Percentiles rank a stretch among this genome's conserved stretches.
phyloP scores from a whole-genome alignment of 2,888 invertebrate genomes.

The Melanophora roralis region DNA sequence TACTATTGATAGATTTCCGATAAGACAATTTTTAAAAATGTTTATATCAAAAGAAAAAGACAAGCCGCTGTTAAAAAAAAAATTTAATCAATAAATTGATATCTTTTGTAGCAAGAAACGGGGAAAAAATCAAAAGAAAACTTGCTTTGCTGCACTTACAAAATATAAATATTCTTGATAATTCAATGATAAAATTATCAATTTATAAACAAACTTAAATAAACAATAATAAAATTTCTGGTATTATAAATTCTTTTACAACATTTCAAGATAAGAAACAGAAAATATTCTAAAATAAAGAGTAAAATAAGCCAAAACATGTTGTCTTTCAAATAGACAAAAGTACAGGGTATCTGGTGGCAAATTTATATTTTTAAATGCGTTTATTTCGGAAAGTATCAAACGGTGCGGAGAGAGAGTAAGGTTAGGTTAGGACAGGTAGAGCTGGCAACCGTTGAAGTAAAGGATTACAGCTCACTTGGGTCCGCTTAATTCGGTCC shows the following conservation, averaged over 20 bases:
- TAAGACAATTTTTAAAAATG: slow-evolving; percentile 15
- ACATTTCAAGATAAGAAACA: no score
- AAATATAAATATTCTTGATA: slow-evolving; percentile 24
- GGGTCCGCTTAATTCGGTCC: no score
- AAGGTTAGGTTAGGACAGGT: no score
- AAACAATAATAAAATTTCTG: slow-evolving; percentile 40
- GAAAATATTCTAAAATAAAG: neutral
- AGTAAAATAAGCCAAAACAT: slow-evolving; percentile 17
- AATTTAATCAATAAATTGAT: neutral
- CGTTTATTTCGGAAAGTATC: no score
- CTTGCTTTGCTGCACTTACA: neutral
- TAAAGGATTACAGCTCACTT: no score
- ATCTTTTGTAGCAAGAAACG: neutral
- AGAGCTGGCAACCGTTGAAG: no score
- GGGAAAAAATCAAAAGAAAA: slow-evolving; percentile 2
- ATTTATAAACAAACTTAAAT: slow-evolving; percentile 24
- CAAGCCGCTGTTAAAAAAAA: slow-evolving; percentile 28
- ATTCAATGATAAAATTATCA: slow-evolving; percentile 55
- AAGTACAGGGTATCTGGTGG: no score
- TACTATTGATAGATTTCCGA: slow-evolving; percentile 2
- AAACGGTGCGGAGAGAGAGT: no score
- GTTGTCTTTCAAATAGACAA: slow-evolving; percentile 12
- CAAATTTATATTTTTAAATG: no score
- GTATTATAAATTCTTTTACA: no score
- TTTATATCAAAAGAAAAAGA: neutral